Conservation (phyloP, 23 tunicate species). For the Ascidia mentula region DNA sequence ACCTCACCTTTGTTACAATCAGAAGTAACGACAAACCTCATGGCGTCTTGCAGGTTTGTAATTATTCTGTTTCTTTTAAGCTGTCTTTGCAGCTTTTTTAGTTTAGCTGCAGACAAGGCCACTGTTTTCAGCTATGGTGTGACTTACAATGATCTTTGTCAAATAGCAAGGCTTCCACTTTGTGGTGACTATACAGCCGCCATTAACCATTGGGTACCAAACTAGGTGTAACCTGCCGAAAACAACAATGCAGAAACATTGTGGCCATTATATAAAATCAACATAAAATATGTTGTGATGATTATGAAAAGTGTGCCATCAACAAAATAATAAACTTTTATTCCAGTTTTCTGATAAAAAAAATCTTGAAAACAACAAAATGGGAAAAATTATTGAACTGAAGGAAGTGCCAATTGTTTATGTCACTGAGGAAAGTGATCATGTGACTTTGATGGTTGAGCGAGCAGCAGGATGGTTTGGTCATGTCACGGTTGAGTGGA, state of each 20-base stretch:
- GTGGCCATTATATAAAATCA: too few relatives aligned
- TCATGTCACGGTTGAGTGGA: conserved; percentile 75
- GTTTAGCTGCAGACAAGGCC: too few relatives aligned
- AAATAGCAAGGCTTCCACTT: too few relatives aligned
- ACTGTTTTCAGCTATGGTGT: too few relatives aligned
- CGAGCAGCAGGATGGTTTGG: conserved; percentile 91
- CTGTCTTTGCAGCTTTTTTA: not conserved
- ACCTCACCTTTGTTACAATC: conserved; percentile 21
- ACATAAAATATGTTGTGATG: too few relatives aligned
- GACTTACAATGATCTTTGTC: too few relatives aligned
- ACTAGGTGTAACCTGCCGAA: too few relatives aligned
- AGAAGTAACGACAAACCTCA: conserved; percentile 64
- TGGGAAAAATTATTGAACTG: conserved; percentile 24
- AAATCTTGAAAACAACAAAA: not conserved
- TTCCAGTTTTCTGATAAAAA: conserved; percentile 37
- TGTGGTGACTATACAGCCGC: too few relatives aligned
- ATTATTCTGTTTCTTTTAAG: not conserved
- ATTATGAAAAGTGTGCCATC: too few relatives aligned
- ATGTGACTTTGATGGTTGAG: conserved; percentile 42
- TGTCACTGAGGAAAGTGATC: conserved; percentile 58
- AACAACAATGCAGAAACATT: too few relatives aligned
- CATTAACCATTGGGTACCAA: too few relatives aligned
- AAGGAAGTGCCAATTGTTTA: conserved; percentile 18
- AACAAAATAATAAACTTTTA: not conserved
- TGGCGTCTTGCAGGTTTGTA: conserved; percentile 63